Evolutionary conservation across 2,113 vertebrate species (phyloP).

Genomic region (Dasyprocta punctata): DNA sequence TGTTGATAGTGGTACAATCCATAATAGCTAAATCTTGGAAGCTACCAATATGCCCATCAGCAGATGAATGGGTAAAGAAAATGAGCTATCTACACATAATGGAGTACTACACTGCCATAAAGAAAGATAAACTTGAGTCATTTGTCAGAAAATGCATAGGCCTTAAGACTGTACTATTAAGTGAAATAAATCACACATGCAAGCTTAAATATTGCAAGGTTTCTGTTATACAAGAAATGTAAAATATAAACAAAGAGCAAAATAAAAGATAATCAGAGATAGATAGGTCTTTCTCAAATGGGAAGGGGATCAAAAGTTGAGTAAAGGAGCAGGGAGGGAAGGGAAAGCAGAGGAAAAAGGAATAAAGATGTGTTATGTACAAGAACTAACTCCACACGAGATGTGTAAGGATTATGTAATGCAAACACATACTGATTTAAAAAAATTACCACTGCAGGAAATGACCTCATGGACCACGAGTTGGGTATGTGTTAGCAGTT

Average conservation of each 20-base stretch:
- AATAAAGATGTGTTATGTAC: background rate
- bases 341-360: background rate
- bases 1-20: background rate
- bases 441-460: background rate
- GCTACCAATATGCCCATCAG: background rate
- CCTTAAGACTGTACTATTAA: background rate
- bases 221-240: background rate
- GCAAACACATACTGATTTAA: background rate
- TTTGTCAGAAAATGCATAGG: background rate
- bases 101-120: background rate
- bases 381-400: background rate
- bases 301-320: background rate
- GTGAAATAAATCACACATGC: background rate
- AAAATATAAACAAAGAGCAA: background rate
- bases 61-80: background rate
- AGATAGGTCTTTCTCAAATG: background rate
- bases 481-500: background rate
- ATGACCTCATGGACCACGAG: accelerated
- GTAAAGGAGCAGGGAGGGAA: background rate
- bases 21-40: background rate
- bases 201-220: background rate
- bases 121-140: background rate
- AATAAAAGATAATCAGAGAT: background rate
- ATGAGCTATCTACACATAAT: background rate
- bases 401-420: background rate